These are phyloP conservation scores for Mellilla xanthometata DNA, from an alignment of 2,888 invertebrate species.

Conservation along the genomic window DNA sequence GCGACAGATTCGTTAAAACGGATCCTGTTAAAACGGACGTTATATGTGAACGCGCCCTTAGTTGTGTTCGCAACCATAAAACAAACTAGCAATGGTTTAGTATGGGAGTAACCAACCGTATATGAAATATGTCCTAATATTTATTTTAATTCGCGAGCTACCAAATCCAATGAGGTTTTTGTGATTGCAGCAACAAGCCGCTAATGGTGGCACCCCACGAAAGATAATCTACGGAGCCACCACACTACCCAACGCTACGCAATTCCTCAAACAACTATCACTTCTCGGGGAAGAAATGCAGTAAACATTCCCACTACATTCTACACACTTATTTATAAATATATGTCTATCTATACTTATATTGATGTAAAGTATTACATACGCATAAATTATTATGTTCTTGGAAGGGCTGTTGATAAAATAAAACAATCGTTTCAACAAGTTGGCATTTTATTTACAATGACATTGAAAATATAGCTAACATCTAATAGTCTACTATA, in stretches of 20 bases:
- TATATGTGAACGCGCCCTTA: too few species aligned
- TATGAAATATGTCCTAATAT: too few species aligned
- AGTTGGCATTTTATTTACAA: constrained; percentile 84
- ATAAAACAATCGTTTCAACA: constrained; percentile 74
- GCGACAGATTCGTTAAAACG: too few species aligned
- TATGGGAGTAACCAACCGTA: too few species aligned
- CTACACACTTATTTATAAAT: too few species aligned
- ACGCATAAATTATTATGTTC: constrained; percentile 40
- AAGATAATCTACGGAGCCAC: constrained; percentile 97
- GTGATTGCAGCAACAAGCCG: constrained; percentile 84
- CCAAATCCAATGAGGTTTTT: too few species aligned
- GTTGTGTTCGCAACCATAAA: too few species aligned
- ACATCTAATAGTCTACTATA: constrained; percentile 79
- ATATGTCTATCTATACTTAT: constrained; percentile 26
- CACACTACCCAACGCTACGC: constrained; percentile 95
- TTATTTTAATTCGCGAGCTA: too few species aligned
- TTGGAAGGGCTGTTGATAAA: constrained; percentile 40
- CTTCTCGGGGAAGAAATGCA: constrained; percentile 89
- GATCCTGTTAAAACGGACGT: too few species aligned
- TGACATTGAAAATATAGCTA: constrained; percentile 83
- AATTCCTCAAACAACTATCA: constrained; percentile 96
- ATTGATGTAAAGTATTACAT: constrained; percentile 36
- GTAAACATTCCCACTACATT: constrained; percentile 61
- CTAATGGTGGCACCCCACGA: constrained; percentile 87
- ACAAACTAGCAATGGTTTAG: too few species aligned